Conservation (phyloP, 2,113 vertebrate genomes). For the Plectropomus leopardus region DNA sequence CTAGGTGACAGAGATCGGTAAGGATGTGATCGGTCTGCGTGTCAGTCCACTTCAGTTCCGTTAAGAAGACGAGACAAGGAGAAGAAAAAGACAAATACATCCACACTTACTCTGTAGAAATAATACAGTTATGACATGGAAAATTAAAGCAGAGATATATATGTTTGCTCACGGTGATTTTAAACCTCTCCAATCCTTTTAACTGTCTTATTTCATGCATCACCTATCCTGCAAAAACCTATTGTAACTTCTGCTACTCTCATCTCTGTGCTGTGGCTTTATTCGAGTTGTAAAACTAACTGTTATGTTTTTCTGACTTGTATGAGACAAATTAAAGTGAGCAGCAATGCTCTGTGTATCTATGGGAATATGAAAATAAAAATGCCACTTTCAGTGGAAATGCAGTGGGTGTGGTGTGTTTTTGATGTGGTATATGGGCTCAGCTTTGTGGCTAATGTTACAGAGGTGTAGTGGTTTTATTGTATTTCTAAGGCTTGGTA, state of each 20-base stretch:
- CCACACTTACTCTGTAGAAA: slow-evolving; percentile 38
- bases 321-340: slow-evolving; percentile 18
- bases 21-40: slow-evolving; percentile 95
- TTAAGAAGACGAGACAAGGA: slow-evolving; percentile 66
- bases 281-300: slow-evolving; percentile 20
- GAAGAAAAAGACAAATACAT: slow-evolving; percentile 20
- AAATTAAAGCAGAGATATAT: slow-evolving; percentile 29
- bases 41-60: slow-evolving; percentile 98
- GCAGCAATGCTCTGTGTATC: slow-evolving; percentile 35
- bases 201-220: slow-evolving; percentile 14
- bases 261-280: slow-evolving; percentile 54
- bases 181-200: slow-evolving; percentile 28
- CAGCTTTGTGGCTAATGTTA: neutral
- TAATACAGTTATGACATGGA: slow-evolving; percentile 5
- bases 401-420: neutral
- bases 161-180: slow-evolving; percentile 51
- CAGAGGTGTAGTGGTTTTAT: neutral
- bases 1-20: slow-evolving; percentile 96
- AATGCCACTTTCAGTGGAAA: neutral
- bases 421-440: neutral
- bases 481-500: too few species aligned
- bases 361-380: slow-evolving; percentile 28
- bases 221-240: slow-evolving; percentile 36
- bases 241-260: slow-evolving; percentile 25
- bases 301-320: slow-evolving; percentile 32